Conservation (phyloP, 2,797 vertebrate genomes). For the Eulemur albifrons region DNA sequence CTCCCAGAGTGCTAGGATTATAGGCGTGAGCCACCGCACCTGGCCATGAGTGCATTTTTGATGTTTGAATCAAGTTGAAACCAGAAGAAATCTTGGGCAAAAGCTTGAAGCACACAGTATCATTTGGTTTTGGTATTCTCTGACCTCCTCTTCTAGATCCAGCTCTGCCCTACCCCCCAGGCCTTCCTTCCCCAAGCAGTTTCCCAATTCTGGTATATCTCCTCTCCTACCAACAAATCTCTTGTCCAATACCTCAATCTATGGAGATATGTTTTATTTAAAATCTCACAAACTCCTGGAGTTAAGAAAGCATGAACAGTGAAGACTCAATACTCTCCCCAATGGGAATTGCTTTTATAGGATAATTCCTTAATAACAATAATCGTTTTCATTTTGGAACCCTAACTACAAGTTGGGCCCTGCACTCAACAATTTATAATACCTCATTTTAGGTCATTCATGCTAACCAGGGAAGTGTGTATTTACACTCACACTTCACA, state of each 20-base stretch:
- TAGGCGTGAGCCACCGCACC: too few relatives aligned
- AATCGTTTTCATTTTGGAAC: conserved; percentile 15
- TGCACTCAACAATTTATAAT: not conserved
- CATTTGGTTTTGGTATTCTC: not conserved
- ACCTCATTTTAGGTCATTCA: not conserved
- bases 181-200: not conserved
- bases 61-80: conserved; percentile 8
- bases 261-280: conserved; percentile 29
- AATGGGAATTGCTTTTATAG: not conserved
- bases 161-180: not conserved
- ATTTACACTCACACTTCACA: conserved; percentile 14
- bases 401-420: not conserved
- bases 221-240: not conserved
- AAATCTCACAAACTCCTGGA: not conserved
- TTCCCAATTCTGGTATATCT: conserved; percentile 7
- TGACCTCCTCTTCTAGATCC: not conserved
- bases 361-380: not conserved
- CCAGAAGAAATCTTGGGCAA: not conserved
- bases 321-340: not conserved
- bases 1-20: too few relatives aligned
- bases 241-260: not conserved
- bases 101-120: not conserved
- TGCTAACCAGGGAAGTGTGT: not conserved
- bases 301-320: not conserved
- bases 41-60: not conserved